Evolutionary conservation across 2,797 vertebrate genomes (phyloP).

Genomic region (Sebastolobus alascanus): DNA sequence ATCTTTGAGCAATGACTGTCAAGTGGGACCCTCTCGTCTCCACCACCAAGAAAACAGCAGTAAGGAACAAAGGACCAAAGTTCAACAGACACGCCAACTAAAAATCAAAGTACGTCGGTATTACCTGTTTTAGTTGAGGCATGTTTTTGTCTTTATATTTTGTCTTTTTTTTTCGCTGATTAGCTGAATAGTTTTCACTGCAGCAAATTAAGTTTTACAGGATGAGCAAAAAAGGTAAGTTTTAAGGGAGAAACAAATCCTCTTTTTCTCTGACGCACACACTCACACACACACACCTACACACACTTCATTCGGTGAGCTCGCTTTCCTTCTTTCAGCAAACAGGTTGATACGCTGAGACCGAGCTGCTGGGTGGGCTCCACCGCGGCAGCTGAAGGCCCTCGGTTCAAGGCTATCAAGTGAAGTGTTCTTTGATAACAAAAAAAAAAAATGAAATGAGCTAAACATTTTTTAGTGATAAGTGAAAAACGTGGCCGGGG

Average conservation of each 20-base stretch:
- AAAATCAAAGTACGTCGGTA: conserved; percentile 26
- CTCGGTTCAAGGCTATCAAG: conserved; percentile 80
- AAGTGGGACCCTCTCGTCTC: conserved; percentile 43
- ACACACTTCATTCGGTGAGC: conserved; percentile 27
- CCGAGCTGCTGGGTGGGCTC: conserved; percentile 76
- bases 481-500: conserved; percentile 71
- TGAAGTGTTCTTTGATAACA: conserved; percentile 74
- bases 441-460: conserved; percentile 65
- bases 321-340: conserved; percentile 72
- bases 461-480: conserved; percentile 72
- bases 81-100: conserved; percentile 41
- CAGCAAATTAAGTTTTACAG: conserved; percentile 14
- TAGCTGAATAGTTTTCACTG: not conserved
- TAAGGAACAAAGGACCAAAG: conserved; percentile 62
- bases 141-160: not conserved
- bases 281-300: conserved; percentile 18
- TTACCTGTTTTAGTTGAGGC: not conserved
- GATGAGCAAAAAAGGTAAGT: conserved; percentile 19
- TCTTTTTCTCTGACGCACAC: conserved; percentile 15
- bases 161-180: not conserved
- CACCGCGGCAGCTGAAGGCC: conserved; percentile 47
- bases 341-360: conserved; percentile 72
- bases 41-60: conserved; percentile 30
- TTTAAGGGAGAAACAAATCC: conserved; percentile 19
- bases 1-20: conserved; percentile 40